Evolutionary conservation across 2,797 vertebrate genomes (phyloP).

Genomic region (Stomatorhinus walkeri): DNA sequence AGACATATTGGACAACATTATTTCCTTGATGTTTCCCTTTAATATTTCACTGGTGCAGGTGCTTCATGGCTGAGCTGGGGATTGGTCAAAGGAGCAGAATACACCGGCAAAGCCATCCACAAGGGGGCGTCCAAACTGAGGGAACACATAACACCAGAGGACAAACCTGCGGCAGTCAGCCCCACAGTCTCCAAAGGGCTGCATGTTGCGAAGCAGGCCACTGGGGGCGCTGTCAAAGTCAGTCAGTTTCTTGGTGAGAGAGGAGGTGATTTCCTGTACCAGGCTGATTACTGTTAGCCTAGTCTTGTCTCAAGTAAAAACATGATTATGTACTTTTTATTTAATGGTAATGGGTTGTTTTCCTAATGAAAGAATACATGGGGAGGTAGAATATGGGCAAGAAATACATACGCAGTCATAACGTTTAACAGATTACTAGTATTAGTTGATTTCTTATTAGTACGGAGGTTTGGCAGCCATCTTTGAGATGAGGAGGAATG

Average conservation of each 20-base stretch:
- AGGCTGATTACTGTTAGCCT: not conserved
- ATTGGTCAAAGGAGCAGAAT: constrained; percentile 89
- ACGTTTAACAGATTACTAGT: not conserved
- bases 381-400: not conserved
- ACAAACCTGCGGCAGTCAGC: constrained; percentile 81
- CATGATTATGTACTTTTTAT: not conserved
- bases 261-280: too few species aligned
- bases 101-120: constrained; percentile 89
- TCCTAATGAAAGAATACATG: not conserved
- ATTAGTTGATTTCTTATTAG: not conserved
- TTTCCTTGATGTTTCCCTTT: not conserved
- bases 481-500: not conserved
- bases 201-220: constrained; percentile 89
- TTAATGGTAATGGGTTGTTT: not conserved
- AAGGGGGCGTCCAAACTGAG: constrained; percentile 89
- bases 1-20: not conserved
- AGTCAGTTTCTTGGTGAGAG: constrained; percentile 88
- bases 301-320: not conserved
- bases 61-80: constrained; percentile 97
- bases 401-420: not conserved
- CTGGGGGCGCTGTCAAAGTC: constrained; percentile 92
- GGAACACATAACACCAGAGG: constrained; percentile 91
- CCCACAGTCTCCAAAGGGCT: constrained; percentile 82
- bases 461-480: not conserved
- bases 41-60: constrained; percentile 55